Base-by-base conservation (phyloP, 2,888 invertebrate species). In the Alsophila aescularia region DNA sequence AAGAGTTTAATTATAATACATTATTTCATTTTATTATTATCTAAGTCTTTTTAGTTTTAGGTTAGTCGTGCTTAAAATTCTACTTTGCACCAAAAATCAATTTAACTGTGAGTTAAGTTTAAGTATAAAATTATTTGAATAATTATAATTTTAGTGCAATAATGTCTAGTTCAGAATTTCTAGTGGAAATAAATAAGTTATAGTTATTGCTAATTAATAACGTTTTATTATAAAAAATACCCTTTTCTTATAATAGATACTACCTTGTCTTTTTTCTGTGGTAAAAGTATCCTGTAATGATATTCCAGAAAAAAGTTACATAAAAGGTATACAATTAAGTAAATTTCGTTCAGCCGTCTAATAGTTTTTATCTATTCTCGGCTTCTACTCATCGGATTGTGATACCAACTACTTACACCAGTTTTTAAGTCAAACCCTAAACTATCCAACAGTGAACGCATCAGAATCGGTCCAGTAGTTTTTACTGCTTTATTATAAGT, bases 151-250 rank as follows among this genome's bases (percentile, higher is more conserved):
- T 76, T 74, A 81, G 80, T 81, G 81, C 81, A 83, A 83, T 81
- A 75, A 77, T 72, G 62, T 80, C 80, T 83, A 81, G 77, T 78
- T 81, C 76, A 73, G 72, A 75, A 67, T 72, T 79, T 78, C 70
- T 77, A 81, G 76, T 78, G 72, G 69, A 70, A 78, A 73, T 77
- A 77, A 78, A 79, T 72, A 72, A 62, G 69, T 77, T 81, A 77
- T 72, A 65, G 70, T 45, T 61, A 60, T 40, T 52, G 45, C 48
- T 68, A 54, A 2, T 27, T 37, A 4, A 5, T 14, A 14, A 27
- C 36, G 35, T 48, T 47, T 53, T 52, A 47, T 45, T 45, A 8
- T 34, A 21, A 18, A 39, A 3, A 15, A 10, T 8, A 3, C 10
- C 9, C 15, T 7, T 27, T 8, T 37, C 0, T 2, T 24, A 14